phyloP scores from a whole-genome alignment of 2,113 vertebrate species.

The Pipa parva region DNA sequence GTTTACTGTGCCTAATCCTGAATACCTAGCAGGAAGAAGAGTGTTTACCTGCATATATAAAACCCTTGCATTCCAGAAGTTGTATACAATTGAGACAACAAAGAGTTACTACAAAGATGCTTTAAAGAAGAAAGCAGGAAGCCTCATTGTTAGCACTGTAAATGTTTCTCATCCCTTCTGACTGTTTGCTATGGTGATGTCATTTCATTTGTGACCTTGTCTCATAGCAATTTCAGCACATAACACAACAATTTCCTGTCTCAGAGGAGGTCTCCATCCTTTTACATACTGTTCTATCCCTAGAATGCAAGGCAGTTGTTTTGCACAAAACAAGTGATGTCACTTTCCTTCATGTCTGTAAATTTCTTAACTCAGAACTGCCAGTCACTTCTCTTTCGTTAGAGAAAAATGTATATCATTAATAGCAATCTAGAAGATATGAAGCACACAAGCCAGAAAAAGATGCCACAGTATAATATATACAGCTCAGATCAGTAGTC shows the following conservation, averaged over 20 bases:
- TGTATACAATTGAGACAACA: not conserved
- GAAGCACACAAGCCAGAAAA: no score
- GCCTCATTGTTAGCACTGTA: slow-evolving; percentile 5
- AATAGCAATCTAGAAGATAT: no score
- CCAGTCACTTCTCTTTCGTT: not conserved
- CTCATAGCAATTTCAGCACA: slow-evolving; percentile 3
- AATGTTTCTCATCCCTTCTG: slow-evolving; percentile 6
- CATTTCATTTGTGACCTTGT: slow-evolving; percentile 9
- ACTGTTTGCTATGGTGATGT: slow-evolving; percentile 7
- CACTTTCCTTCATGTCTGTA: no score
- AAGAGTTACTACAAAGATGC: not conserved
- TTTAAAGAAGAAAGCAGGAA: not conserved
- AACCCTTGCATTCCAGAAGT: no score
- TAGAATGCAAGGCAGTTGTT: not conserved
- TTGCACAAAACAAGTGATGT: slow-evolving; percentile 1
- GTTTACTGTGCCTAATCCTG: no score
- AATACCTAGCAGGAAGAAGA: no score
- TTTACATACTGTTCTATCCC: not conserved
- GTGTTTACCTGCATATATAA: no score
- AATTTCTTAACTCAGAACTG: not conserved
- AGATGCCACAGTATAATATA: no score
- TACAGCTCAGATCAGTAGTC: no score
- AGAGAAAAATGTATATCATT: not conserved
- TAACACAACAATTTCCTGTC: slow-evolving; percentile 4
- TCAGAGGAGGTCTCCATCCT: slow-evolving; percentile 8